Conservation (phyloP, 2,797 vertebrate species). For the Triplophysa bombifrons region DNA sequence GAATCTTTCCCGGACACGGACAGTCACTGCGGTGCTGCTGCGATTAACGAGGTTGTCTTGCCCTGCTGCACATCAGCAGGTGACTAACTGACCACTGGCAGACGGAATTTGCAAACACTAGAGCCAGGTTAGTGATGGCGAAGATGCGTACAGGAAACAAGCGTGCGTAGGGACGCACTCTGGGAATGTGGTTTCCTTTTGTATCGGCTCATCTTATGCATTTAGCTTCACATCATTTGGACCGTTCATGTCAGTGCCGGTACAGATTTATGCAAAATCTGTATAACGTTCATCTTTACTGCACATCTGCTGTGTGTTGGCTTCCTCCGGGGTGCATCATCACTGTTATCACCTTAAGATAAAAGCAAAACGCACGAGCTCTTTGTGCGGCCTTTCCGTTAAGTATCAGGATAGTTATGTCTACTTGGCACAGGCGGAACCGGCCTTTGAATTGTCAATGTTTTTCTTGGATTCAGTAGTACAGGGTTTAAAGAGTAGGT, state of each 20-base stretch:
- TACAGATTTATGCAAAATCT: neutral
- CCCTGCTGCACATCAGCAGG: conserved; percentile 3
- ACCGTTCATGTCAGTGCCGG: neutral
- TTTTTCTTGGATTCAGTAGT: neutral
- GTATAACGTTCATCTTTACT: neutral
- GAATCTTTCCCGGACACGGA: conserved; percentile 34
- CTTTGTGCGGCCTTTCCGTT: conserved; percentile 23
- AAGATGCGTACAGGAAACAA: neutral
- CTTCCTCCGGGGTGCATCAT: conserved; percentile 13
- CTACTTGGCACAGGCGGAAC: neutral
- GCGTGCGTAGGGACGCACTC: neutral
- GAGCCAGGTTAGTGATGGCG: conserved; percentile 25
- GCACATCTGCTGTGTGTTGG: neutral
- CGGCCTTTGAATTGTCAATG: too few relatives aligned
- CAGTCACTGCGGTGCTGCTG: conserved; percentile 20
- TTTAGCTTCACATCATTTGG: neutral
- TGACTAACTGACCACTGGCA: conserved; percentile 8
- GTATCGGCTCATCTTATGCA: conserved; percentile 4
- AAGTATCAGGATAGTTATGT: neutral
- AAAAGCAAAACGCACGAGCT: conserved; percentile 24
- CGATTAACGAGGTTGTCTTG: conserved; percentile 9
- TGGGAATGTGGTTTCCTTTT: conserved; percentile 27
- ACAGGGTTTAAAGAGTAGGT: too few relatives aligned
- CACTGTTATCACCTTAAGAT: neutral
- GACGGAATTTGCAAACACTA: conserved; percentile 22